Percentiles rank a stretch among this genome's conserved stretches.
Conservation (phyloP, 92 coral and sea anemone genomes). For the Virgularia gustaviana region DNA sequence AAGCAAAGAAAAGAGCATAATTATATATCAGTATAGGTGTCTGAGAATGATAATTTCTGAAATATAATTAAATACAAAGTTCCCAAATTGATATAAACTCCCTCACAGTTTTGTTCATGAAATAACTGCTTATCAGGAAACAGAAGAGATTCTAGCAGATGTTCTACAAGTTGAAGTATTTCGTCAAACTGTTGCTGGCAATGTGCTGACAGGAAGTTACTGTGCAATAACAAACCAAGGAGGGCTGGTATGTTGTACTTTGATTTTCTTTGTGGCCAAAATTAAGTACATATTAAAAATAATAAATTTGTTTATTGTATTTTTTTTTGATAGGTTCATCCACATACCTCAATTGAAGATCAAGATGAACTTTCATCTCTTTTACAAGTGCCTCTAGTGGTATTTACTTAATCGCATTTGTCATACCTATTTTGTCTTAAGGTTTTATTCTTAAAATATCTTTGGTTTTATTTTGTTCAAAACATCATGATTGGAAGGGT, state of each 20-base stretch:
- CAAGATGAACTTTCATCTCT: slow-evolving; percentile 96
- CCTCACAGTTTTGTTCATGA: too few species aligned
- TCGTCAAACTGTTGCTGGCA: slow-evolving; percentile 90
- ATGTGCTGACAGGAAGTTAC: slow-evolving; percentile 86
- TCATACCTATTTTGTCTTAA: background rate
- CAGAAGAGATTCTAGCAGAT: slow-evolving; percentile 97
- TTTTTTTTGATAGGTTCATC: slow-evolving; percentile 67
- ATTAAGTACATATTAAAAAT: background rate
- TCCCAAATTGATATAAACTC: too few species aligned
- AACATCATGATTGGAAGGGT: too few species aligned
- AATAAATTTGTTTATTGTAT: background rate
- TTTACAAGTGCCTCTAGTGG: slow-evolving; percentile 95
- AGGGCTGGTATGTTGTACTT: slow-evolving; percentile 73
- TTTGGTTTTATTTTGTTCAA: too few species aligned
- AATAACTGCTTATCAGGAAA: slow-evolving; percentile 71
- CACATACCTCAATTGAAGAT: slow-evolving; percentile 79
- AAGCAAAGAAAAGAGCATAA: background rate
- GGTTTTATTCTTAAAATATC: too few species aligned
- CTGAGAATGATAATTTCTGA: too few species aligned
- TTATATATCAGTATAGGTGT: background rate
- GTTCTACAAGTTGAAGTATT: slow-evolving; percentile 91
- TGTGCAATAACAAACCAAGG: slow-evolving; percentile 96
- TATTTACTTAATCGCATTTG: slow-evolving; percentile 51
- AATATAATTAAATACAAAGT: too few species aligned
- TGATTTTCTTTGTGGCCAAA: too few species aligned